Conservation (phyloP, 2,113 vertebrate genomes). For the Dicaeum eximium region DNA sequence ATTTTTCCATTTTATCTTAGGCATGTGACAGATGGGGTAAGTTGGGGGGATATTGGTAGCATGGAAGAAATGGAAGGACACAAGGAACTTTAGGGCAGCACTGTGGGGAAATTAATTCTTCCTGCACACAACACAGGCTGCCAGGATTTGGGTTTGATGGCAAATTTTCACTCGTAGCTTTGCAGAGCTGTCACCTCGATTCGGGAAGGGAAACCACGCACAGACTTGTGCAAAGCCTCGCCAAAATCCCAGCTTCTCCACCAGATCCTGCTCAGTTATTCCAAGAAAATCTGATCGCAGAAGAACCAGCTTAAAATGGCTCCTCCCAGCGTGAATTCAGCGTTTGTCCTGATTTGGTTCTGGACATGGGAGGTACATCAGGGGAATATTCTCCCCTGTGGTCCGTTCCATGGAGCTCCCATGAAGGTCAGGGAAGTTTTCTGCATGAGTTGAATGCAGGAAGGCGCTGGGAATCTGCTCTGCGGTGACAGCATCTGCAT, state of each 20-base stretch:
- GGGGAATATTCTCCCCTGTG: background rate
- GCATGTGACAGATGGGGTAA: background rate
- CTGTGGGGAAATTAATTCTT: background rate
- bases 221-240: background rate
- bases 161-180: background rate
- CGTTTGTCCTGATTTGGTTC: background rate
- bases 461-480: conserved; percentile 35
- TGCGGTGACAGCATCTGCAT: conserved; percentile 46
- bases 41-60: background rate
- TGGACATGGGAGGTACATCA: background rate
- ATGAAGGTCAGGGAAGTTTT: background rate
- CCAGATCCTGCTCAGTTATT: background rate
- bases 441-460: background rate
- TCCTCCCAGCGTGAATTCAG: background rate
- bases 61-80: background rate
- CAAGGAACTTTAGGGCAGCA: background rate
- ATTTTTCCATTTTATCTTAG: background rate
- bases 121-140: background rate
- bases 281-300: background rate
- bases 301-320: background rate
- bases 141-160: background rate
- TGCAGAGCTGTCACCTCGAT: background rate
- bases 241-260: background rate
- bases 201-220: background rate
- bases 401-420: background rate